A percentile compares a stretch with the other conserved stretches of the same genome.
Evolutionary conservation across 2,888 invertebrate species (phyloP).

Genomic region (Himalopsyche kuldschensis): DNA sequence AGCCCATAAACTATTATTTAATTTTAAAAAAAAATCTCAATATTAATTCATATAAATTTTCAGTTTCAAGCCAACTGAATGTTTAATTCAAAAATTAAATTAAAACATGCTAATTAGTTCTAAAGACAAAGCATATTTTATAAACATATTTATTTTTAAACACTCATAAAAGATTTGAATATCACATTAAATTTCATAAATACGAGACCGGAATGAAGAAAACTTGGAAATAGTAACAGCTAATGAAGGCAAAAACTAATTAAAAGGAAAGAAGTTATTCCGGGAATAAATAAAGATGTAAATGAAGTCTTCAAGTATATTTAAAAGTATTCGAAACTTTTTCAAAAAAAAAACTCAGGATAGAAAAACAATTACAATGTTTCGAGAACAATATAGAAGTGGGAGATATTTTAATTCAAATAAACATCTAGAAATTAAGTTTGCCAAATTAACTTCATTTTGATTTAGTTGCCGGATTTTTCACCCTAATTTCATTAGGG

Average conservation of each 20-base stretch:
- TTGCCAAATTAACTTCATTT: not conserved
- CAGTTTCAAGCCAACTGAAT: constrained; percentile 4
- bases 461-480: not conserved
- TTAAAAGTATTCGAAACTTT: constrained; percentile 2
- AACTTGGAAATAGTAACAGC: not conserved
- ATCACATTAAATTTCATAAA: not conserved
- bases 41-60: too few species aligned
- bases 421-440: not conserved
- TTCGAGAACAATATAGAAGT: not conserved
- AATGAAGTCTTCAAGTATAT: constrained; percentile 1
- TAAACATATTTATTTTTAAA: not conserved
- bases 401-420: not conserved
- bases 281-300: constrained; percentile 2
- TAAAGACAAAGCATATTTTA: not conserved
- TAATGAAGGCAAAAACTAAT: constrained; percentile 10
- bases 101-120: not conserved
- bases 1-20: too few species aligned
- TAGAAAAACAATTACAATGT: not conserved
- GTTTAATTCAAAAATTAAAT: not conserved
- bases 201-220: not conserved
- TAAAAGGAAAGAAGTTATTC: not conserved
- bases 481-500: not conserved
- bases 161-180: not conserved
- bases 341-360: not conserved
- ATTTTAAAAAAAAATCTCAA: too few species aligned